Base-by-base conservation (phyloP, 2,888 invertebrate species). In the Orchesella flavescens region DNA sequence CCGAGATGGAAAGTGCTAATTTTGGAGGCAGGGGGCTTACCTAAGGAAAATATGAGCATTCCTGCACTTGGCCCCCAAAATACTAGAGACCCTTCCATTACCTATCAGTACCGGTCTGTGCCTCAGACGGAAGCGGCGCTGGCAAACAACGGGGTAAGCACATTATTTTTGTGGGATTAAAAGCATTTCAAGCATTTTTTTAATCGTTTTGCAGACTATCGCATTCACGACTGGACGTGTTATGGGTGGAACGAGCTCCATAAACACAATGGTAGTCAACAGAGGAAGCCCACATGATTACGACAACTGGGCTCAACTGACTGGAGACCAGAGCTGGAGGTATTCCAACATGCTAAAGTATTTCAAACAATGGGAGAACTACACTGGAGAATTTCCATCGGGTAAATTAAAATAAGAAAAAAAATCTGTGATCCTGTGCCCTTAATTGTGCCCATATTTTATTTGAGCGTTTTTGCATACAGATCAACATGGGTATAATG, bases 271-370 rank as follows among this genome's bases (percentile, higher is more conserved):
- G 75, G 4, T 63, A 1, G 24, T 55, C 7, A 83, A 78, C 17
- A n/a, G 71, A 10, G 72, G 76, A 1, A 63, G 55, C 44, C 76
- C 77, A n/a, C 12, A 44, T 13, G 84, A 84, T 21, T 75, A 53
- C 12, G 61, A 79, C 34, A 63, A 66, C 1, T 83, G 77, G 83
- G 73, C 73, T 9, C 10, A 43, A 12, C 13, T 59, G 0, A 78
- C 78, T 1, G 53, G 97, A 0, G 96, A 96, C 90, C 92, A 93
- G 0, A 97, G 97, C 1, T 97, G 97, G 97, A 93, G 94, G 0
- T 96, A 92, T 89, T 93, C 95, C 74, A 94, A 95, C 85, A 92
- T 95, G 0, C 90, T 96, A 44, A 94, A 94, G 0, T 96, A 96
- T 89, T 96, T 96, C 89, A 93, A 93, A 89, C 96, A 96, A 89